Conservation (phyloP, 1,140 invertebrate genomes). For the Zaprionus tsacasi region DNA sequence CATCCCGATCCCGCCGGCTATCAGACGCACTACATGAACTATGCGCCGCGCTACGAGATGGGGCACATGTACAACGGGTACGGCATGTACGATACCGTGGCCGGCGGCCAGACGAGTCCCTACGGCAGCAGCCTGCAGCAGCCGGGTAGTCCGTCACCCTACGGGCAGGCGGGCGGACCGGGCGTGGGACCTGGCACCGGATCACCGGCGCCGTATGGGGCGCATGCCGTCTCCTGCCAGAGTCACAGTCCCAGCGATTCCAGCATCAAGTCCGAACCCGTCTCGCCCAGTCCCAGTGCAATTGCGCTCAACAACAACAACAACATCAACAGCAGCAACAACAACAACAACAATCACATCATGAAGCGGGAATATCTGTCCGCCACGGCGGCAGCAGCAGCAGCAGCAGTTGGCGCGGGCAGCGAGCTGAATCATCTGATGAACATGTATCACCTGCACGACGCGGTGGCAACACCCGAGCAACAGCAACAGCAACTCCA, state of each 20-base stretch:
- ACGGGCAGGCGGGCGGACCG: constrained; percentile 84
- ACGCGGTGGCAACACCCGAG: constrained; percentile 38
- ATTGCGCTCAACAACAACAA: constrained; percentile 78
- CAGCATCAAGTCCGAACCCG: constrained; percentile 93
- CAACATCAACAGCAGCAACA: constrained; percentile 70
- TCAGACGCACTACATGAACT: constrained; percentile 90
- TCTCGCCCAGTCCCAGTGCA: constrained; percentile 87
- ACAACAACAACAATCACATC: constrained; percentile 78
- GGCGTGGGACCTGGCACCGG: constrained; percentile 84
- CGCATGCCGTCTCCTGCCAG: constrained; percentile 87
- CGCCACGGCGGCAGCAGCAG: constrained; percentile 48
- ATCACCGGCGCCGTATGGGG: constrained; percentile 87
- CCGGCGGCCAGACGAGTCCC: constrained; percentile 86
- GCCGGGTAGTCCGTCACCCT: constrained; percentile 87
- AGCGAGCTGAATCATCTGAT: constrained; percentile 87
- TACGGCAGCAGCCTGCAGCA: constrained; percentile 85
- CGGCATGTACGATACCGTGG: constrained; percentile 86
- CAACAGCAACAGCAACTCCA: too few species aligned
- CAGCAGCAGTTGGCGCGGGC: constrained; percentile 77
- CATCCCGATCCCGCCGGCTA: constrained; percentile 88
- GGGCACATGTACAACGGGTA: constrained; percentile 87
- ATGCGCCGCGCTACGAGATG: constrained; percentile 91
- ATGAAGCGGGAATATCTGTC: constrained; percentile 89
- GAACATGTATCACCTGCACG: constrained; percentile 87
- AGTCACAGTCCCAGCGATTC: constrained; percentile 92